These are phyloP conservation scores for Cynopterus sphinx DNA, from an alignment of 2,797 vertebrate genomes.

Conservation along the genomic window DNA sequence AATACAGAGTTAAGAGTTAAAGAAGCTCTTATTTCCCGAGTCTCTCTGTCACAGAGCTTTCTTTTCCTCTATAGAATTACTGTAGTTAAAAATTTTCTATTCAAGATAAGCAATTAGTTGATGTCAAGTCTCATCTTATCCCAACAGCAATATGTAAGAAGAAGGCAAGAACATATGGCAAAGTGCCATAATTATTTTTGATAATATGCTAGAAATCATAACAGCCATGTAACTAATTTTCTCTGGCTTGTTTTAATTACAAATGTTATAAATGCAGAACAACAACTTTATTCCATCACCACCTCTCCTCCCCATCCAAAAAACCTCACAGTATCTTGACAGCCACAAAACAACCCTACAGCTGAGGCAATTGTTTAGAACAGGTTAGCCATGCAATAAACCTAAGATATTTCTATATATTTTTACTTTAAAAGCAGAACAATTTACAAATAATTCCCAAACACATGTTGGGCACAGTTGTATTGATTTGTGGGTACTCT, in stretches of 20 bases:
- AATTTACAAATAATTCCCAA: slow-evolving; percentile 51
- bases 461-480: not conserved
- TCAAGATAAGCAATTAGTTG: slow-evolving; percentile 74
- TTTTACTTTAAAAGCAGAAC: not conserved
- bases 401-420: not conserved
- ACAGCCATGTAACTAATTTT: slow-evolving; percentile 66
- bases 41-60: not conserved
- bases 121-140: slow-evolving; percentile 63
- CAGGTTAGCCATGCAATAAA: not conserved
- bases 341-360: slow-evolving; percentile 33
- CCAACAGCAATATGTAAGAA: slow-evolving; percentile 61
- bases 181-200: slow-evolving; percentile 72
- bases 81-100: slow-evolving; percentile 43
- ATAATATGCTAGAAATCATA: slow-evolving; percentile 62
- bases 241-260: slow-evolving; percentile 70
- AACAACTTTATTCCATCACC: slow-evolving; percentile 38
- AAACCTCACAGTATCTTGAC: not conserved
- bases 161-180: slow-evolving; percentile 38
- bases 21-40: slow-evolving; percentile 12
- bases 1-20: slow-evolving; percentile 30
- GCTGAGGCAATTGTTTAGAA: slow-evolving; percentile 43
- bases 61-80: slow-evolving; percentile 21
- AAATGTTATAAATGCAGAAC: slow-evolving; percentile 57
- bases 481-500: slow-evolving; percentile 8
- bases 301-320: not conserved